phyloP scores from a whole-genome alignment of 2,797 vertebrate genomes.

The Jordanella pulchra region DNA sequence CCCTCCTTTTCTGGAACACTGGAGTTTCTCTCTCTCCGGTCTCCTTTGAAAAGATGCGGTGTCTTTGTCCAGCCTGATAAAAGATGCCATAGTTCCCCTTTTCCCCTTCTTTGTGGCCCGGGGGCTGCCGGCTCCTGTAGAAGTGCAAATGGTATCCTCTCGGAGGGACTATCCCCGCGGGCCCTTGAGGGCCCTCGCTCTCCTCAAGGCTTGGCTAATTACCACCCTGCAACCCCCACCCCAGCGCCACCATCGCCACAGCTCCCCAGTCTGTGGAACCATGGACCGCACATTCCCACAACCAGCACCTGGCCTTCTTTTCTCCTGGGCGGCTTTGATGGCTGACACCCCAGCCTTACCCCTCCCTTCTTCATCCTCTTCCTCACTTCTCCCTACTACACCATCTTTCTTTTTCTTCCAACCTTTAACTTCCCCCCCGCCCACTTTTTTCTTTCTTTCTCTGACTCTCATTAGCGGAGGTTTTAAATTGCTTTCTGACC shows the following conservation, averaged over 20 bases:
- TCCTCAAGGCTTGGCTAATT: conserved; percentile 83
- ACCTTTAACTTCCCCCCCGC: conserved; percentile 68
- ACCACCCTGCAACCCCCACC: conserved; percentile 40
- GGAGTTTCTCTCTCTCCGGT: conserved; percentile 75
- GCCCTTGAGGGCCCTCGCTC: conserved; percentile 73
- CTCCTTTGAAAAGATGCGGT: conserved; percentile 83
- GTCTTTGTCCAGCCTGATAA: conserved; percentile 83
- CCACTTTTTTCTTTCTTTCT: conserved; percentile 66
- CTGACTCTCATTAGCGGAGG: conserved; percentile 83
- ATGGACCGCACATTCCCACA: conserved; percentile 77
- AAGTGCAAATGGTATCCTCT: conserved; percentile 85
- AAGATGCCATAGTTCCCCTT: conserved; percentile 80
- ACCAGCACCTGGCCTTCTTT: conserved; percentile 85
- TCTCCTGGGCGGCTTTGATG: conserved; percentile 81
- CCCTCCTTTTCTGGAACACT: conserved; percentile 71
- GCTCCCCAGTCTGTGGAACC: conserved; percentile 68
- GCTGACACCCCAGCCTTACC: conserved; percentile 77
- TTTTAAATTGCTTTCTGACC: conserved; percentile 89
- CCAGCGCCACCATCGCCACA: conserved; percentile 17
- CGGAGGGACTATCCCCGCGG: conserved; percentile 77
- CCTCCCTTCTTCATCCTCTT: conserved; percentile 67
- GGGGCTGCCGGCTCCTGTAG: conserved; percentile 81
- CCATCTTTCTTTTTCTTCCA: conserved; percentile 65
- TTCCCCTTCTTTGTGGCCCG: conserved; percentile 80
- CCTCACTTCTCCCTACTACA: conserved; percentile 66